Base-by-base conservation (phyloP, 2,797 vertebrate species). In the Rallus crepitans region DNA sequence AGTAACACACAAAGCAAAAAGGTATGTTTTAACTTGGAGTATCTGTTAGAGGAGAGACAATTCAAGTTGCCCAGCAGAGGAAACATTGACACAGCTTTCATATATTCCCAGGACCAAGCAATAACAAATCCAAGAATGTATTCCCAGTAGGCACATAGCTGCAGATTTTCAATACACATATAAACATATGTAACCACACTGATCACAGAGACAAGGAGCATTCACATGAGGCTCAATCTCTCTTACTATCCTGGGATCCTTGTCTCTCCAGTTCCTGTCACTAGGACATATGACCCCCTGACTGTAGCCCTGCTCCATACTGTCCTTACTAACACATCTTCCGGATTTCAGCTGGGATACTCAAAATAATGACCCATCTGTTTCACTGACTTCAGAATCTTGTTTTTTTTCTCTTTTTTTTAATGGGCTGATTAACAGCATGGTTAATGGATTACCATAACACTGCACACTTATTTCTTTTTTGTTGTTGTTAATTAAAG, bases 211-310 rank as follows among this genome's bases (percentile, higher is more conserved):
- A 31, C 11, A 23, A 6, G 37, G 30, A 71, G 16, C 31, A 20
- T 19, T n/a, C 39, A 45, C 9, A 12, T 16, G 33, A 39, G 6
- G 14, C 15, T n/a, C 12, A 14, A 17, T 31, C 20, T 53, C 20
- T 87, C 14, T 23, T 47, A 4, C 28, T 68, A 11, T 10, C 42
- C 24, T 24, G 30, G n/a, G 13, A 56, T 72, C 24, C 20, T 23
- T 23, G 13, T 56, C 28, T 72, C 14, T 47, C 16, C 40, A n/a
- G 7, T 25, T 55, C 23, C 23, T 63, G 14, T 15, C 27, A 63
- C 5, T 4, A 42, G 33, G 9, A 42, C 3, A 5, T 24, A 33
- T 1, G 6, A 71, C 7, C 6, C 15, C 25, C 7, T 4, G 47
- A 50, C 27, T n/a, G 27, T 4, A 33, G 5, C 3, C 8, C 5